Conservation (phyloP, 2,113 vertebrate genomes). For the Petrocephalus zakoni region DNA sequence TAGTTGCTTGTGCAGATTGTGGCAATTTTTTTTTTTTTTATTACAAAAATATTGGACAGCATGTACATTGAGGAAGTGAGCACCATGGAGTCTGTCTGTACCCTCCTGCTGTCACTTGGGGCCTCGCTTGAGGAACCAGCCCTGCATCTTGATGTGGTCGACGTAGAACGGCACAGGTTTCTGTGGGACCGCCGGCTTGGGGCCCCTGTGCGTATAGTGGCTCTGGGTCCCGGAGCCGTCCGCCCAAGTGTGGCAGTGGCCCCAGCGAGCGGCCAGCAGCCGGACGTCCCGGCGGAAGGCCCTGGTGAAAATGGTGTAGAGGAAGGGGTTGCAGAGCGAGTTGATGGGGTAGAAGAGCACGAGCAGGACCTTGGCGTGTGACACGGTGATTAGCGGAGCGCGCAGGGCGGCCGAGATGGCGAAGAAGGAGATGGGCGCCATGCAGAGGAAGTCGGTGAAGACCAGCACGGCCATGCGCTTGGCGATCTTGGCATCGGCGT, state of each 20-base stretch:
- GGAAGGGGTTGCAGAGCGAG: slow-evolving; percentile 87
- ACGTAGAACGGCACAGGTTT: slow-evolving; percentile 45
- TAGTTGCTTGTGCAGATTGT: not conserved
- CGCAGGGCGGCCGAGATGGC: slow-evolving; percentile 85
- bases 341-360: slow-evolving; percentile 92
- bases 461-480: slow-evolving; percentile 92
- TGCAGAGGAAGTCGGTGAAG: slow-evolving; percentile 89
- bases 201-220: slow-evolving; percentile 52
- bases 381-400: slow-evolving; percentile 85
- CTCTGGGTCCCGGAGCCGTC: slow-evolving; percentile 68
- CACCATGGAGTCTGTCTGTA: slow-evolving; percentile 12
- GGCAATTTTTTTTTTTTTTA: slow-evolving; percentile 9
- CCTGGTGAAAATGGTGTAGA: slow-evolving; percentile 87
- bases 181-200: slow-evolving; percentile 24
- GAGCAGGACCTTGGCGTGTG: slow-evolving; percentile 85
- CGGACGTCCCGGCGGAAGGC: slow-evolving; percentile 78
- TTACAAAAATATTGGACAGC: slow-evolving; percentile 27
- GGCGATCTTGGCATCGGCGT: slow-evolving; percentile 76
- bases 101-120: slow-evolving; percentile 42
- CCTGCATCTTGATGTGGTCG: slow-evolving; percentile 56
- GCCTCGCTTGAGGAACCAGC: slow-evolving; percentile 52
- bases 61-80: slow-evolving; percentile 9
- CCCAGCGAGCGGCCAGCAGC: slow-evolving; percentile 70
- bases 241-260: slow-evolving; percentile 60
- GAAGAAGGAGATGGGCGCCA: slow-evolving; percentile 92